Evolutionary conservation across 2,888 invertebrate genomes (phyloP).

Genomic region (Dicyrtoma fusca): DNA sequence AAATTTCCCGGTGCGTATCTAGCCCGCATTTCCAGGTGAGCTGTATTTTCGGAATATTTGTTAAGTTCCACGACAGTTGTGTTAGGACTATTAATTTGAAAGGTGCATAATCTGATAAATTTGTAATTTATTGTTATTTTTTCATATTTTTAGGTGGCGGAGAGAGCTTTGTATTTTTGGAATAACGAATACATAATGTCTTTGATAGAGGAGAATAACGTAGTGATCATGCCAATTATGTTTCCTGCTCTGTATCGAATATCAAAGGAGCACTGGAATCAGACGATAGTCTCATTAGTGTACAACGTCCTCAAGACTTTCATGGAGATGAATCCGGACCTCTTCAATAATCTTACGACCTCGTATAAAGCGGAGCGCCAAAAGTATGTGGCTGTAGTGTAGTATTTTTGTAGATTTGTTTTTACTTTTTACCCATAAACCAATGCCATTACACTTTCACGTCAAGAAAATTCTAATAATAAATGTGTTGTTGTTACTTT

Average conservation of each 20-base stretch:
- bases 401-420: background rate
- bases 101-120: background rate
- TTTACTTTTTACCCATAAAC: background rate
- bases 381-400: constrained; percentile 70
- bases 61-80: background rate
- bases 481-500: background rate
- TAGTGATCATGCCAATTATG: constrained; percentile 99
- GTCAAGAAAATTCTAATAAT: background rate
- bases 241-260: constrained; percentile 98
- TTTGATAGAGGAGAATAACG: constrained; percentile 97
- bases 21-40: constrained; percentile 98
- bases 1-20: constrained; percentile 98
- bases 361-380: constrained; percentile 99
- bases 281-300: constrained; percentile 97
- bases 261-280: constrained; percentile 99
- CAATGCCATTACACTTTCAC: background rate
- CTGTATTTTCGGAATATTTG: background rate
- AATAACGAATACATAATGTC: constrained; percentile 99
- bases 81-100: background rate
- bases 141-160: constrained; percentile 78
- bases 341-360: constrained; percentile 98
- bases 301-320: constrained; percentile 99
- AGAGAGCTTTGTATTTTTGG: constrained; percentile 98
- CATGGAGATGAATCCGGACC: constrained; percentile 99
- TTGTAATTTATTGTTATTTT: constrained; percentile 33